phyloP scores from a whole-genome alignment of 2,113 vertebrate species.

The Danio rerio region DNA sequence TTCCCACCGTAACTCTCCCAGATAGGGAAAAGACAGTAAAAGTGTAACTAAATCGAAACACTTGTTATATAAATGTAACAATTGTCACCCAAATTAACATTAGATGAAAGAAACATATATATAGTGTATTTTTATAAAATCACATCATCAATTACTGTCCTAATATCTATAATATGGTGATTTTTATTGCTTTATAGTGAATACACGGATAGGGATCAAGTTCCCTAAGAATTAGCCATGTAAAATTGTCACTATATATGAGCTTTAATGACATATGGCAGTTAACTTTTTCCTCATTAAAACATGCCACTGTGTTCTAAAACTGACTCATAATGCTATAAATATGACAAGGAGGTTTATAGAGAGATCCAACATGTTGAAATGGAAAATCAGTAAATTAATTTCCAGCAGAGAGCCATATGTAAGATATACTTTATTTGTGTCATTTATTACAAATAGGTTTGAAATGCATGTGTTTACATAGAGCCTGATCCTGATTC shows the following conservation, averaged over 20 bases:
- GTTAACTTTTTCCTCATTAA: background rate
- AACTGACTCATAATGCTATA: background rate
- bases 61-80: too few species aligned
- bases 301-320: background rate
- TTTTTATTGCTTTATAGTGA: too few species aligned
- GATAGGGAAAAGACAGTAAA: too few species aligned
- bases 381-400: background rate
- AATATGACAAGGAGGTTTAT: background rate
- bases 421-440: slow-evolving; percentile 75
- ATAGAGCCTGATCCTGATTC: slow-evolving; percentile 38
- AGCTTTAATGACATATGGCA: background rate
- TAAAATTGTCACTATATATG: background rate
- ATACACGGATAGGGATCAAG: background rate
- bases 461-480: slow-evolving; percentile 65
- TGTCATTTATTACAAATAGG: slow-evolving; percentile 61
- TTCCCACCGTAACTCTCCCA: too few species aligned
- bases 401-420: slow-evolving; percentile 23
- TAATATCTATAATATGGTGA: too few species aligned
- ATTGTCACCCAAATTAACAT: too few species aligned
- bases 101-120: too few species aligned
- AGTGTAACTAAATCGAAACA: too few species aligned
- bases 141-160: too few species aligned
- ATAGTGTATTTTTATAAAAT: too few species aligned
- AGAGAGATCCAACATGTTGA: background rate
- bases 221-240: background rate